Conservation (phyloP, 2,888 invertebrate species). For the Beris chalybata region DNA sequence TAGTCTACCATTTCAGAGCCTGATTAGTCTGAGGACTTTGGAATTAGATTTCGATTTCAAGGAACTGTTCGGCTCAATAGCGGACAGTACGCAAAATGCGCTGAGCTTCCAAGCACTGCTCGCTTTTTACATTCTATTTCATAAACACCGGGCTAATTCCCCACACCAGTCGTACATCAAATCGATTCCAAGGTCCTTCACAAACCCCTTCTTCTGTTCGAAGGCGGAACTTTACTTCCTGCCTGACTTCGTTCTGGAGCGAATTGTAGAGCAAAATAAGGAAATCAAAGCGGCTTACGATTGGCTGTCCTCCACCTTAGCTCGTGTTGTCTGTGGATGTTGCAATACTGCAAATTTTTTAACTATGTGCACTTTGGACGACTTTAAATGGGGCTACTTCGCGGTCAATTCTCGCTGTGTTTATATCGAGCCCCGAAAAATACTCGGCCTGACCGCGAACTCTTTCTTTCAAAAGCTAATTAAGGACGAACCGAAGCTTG, state of each 20-base stretch:
- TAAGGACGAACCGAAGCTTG: conserved; percentile 66
- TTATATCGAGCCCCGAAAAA: conserved; percentile 63
- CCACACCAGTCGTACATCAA: conserved; percentile 68
- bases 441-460: neutral
- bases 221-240: conserved; percentile 60
- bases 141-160: conserved; percentile 64
- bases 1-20: conserved; percentile 62
- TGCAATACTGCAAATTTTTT: conserved; percentile 53
- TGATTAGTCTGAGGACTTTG: conserved; percentile 63
- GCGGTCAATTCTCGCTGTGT: conserved; percentile 85
- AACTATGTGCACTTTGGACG: conserved; percentile 59
- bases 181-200: conserved; percentile 68
- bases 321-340: conserved; percentile 51
- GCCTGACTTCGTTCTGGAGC: conserved; percentile 61
- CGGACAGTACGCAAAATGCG: conserved; percentile 44
- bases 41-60: conserved; percentile 62
- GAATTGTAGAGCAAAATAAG: conserved; percentile 60
- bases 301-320: conserved; percentile 42
- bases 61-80: conserved; percentile 56
- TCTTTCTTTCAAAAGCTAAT: conserved; percentile 45
- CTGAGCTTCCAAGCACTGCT: conserved; percentile 72
- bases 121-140: conserved; percentile 71
- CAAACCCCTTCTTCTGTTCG: conserved; percentile 70
- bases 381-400: conserved; percentile 80
- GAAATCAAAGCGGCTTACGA: conserved; percentile 53